Percentiles rank a stretch among this genome's conserved stretches.
Conservation (phyloP, 2,888 invertebrate genomes). For the Trachelus iudaicus region DNA sequence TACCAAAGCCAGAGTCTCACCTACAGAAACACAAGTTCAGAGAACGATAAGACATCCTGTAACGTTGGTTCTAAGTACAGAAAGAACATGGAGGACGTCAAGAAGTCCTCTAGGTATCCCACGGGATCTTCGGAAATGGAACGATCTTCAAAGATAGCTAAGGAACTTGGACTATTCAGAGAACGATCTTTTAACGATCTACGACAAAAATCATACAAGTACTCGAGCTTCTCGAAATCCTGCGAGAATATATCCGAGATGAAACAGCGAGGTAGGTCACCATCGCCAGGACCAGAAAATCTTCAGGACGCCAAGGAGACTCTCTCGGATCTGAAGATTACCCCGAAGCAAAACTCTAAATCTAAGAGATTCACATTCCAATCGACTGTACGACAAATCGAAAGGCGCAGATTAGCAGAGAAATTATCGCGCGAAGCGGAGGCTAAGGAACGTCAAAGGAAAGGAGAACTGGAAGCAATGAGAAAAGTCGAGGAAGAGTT, state of each 20-base stretch:
- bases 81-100: slow-evolving; percentile 24
- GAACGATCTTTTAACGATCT: slow-evolving; percentile 33
- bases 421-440: slow-evolving; percentile 82
- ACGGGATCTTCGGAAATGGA: not conserved
- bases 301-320: slow-evolving; percentile 54
- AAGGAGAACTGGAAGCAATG: slow-evolving; percentile 85
- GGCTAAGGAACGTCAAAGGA: slow-evolving; percentile 79
- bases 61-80: slow-evolving; percentile 33
- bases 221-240: slow-evolving; percentile 62
- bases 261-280: slow-evolving; percentile 36
- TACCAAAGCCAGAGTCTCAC: slow-evolving; percentile 42
- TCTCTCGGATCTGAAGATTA: slow-evolving; percentile 27
- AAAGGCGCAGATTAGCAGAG: slow-evolving; percentile 79
- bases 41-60: slow-evolving; percentile 19
- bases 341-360: slow-evolving; percentile 47
- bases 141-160: slow-evolving; percentile 22
- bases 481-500: slow-evolving; percentile 88
- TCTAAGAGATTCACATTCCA: slow-evolving; percentile 84
- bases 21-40: slow-evolving; percentile 27
- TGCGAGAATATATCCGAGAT: slow-evolving; percentile 65
- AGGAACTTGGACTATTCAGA: slow-evolving; percentile 26
- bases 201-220: slow-evolving; percentile 25
- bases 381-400: slow-evolving; percentile 85
- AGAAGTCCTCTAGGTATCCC: slow-evolving; percentile 22
- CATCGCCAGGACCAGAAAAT: slow-evolving; percentile 51